Percentiles rank a stretch among this genome's conserved stretches.
Evolutionary conservation across 2,888 invertebrate genomes (phyloP).

Genomic region (Pandemis cinnamomeana): DNA sequence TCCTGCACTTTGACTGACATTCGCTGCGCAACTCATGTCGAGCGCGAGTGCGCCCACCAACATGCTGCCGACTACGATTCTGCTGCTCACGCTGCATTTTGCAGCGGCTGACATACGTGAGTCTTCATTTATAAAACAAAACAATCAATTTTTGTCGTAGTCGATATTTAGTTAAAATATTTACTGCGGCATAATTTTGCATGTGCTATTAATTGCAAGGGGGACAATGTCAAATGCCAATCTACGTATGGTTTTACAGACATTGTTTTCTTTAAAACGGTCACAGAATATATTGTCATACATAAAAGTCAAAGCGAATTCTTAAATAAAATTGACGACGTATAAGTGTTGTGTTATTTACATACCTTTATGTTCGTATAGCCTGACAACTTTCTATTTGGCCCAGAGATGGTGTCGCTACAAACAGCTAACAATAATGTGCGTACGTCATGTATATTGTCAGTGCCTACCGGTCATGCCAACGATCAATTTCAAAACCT

Average conservation of each 20-base stretch:
- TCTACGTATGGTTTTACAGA: neutral
- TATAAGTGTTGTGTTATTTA: neutral
- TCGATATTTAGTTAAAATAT: neutral
- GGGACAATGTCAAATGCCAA: neutral
- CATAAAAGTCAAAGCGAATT: constrained; percentile 4
- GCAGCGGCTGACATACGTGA: constrained; percentile 78
- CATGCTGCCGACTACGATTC: constrained; percentile 66
- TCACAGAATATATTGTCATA: neutral
- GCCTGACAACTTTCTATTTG: too few species aligned
- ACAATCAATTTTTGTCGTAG: neutral
- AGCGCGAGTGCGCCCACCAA: constrained; percentile 42
- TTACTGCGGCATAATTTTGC: too few species aligned
- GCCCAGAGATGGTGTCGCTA: too few species aligned
- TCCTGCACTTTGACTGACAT: constrained; percentile 47
- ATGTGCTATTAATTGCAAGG: neutral
- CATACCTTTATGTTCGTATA: neutral
- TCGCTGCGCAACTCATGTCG: neutral
- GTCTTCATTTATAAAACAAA: constrained; percentile 49
- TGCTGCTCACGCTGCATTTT: constrained; percentile 69
- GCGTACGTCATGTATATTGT: too few species aligned
- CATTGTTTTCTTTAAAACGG: neutral
- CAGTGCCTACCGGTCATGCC: too few species aligned
- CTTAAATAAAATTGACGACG: neutral
- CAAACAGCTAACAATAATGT: too few species aligned
- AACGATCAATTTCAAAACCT: too few species aligned